Evolutionary conservation across 2,113 vertebrate genomes (phyloP).

Genomic region (Sus scrofa): T2T-Sscrofa CM000823.6:20671501-20672000

Average conservation of each 20-base stretch:
- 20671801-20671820: neutral
- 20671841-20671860: neutral
- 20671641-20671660: neutral
- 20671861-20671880: neutral
- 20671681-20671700: neutral
- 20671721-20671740: neutral
- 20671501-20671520: neutral
- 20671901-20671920: constrained; percentile 8
- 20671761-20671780: neutral
- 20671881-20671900: neutral
- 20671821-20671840: neutral
- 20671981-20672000: neutral
- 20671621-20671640: neutral
- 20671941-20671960: neutral
- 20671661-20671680: neutral
- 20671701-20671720: neutral
- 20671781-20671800: constrained; percentile 27
- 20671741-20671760: neutral
- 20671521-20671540: neutral
- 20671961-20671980: constrained; percentile 12
- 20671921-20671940: constrained; percentile 48
- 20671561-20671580: neutral
- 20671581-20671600: neutral
- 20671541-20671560: neutral
- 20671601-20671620: neutral